phyloP scores from a whole-genome alignment of 2,113 vertebrate genomes.

The Vicugna pacos region DNA sequence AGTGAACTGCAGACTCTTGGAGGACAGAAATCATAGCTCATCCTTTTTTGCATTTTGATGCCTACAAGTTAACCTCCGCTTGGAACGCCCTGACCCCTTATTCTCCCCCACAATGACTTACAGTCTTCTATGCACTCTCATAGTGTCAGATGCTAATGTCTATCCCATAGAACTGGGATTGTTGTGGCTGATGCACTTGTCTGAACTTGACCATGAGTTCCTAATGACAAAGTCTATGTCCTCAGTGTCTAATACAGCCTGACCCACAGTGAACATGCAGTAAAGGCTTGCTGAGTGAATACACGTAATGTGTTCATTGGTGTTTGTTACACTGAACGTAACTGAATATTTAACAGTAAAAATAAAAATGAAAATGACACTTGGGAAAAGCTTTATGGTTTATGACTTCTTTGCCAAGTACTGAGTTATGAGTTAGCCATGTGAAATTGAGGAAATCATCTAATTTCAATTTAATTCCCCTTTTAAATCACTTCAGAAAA shows the following conservation, averaged over 20 bases:
- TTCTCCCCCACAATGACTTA: background rate
- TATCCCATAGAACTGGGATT: background rate
- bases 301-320: background rate
- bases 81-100: background rate
- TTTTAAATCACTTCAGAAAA: constrained; percentile 43
- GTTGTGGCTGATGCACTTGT: background rate
- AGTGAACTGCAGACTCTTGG: background rate
- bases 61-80: background rate
- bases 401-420: background rate
- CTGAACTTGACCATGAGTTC: background rate
- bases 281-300: background rate
- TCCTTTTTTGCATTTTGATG: background rate
- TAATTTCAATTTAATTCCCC: background rate
- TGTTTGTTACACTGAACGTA: constrained; percentile 1
- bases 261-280: background rate
- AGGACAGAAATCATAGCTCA: background rate
- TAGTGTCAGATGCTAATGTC: background rate
- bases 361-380: constrained; percentile 35
- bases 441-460: constrained; percentile 4
- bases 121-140: background rate
- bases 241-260: background rate
- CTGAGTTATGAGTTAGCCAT: background rate
- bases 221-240: background rate
- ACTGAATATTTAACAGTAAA: background rate
- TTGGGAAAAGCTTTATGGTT: constrained; percentile 16